Base-by-base conservation (phyloP, 2,797 vertebrate species). In the Spinus olivaceus region DNA sequence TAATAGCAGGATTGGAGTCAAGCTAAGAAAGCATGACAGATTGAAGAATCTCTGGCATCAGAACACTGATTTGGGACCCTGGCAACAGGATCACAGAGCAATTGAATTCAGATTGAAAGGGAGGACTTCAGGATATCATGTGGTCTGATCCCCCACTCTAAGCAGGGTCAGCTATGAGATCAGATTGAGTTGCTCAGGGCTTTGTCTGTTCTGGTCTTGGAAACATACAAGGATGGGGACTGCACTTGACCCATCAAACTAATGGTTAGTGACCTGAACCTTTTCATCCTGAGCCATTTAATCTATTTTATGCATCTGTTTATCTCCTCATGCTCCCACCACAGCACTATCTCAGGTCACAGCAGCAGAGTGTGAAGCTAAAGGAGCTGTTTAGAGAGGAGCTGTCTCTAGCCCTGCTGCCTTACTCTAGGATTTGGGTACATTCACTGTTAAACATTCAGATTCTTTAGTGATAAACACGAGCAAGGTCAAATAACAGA, bases 81-180 rank as follows among this genome's bases (percentile, higher is more conserved):
- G 50, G 54, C 65, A 90, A 83, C 46, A 74, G 47, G 54, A 57
- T 30, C 42, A 66, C 27, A 73, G 8, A 8, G 21, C 44, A 81
- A 64, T 74, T 83, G 83, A 93, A 93, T 81, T 86, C 28, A 59
- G 20, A 39, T 67, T 88, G 83, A 90, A 93, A 90, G 49, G 49
- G 19, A 74, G 59, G 53, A 66, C 56, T 64, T 79, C 60, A 42
- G 76, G 42, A 88, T 64, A 49, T 78, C 66, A 59, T 72, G 49
- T 71, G 27, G 19, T 89, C 44, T 56, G 65, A 71, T 42, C 24
- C 23, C 20, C 22, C 41, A 37, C 66, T 91, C 56, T 78, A 71
- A 92, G 41, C n/a, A 63, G 49, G 23, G 22, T 78, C 37, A 61
- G 9, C 64, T 70, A 11, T 72, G 67, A 82, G 30, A 76, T 85